Conservation (phyloP, 1,140 invertebrate genomes). For the Oryzaephilus surinamensis region DNA sequence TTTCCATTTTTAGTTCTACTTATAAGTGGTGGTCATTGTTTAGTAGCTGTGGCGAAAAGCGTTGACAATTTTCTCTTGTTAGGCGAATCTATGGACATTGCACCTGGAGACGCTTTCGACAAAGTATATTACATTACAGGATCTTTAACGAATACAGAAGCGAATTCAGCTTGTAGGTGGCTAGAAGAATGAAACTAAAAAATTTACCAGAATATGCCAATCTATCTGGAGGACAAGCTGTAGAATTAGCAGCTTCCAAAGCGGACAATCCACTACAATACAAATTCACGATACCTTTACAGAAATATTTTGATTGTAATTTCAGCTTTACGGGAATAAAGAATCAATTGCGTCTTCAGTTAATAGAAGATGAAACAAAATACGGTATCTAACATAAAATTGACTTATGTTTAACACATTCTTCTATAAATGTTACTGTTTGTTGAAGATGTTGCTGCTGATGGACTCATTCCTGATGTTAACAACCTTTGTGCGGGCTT, state of each 20-base stretch:
- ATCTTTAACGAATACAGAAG: background rate
- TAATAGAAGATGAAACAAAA: slow-evolving; percentile 48
- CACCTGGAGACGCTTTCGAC: slow-evolving; percentile 86
- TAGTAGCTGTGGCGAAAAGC: slow-evolving; percentile 66
- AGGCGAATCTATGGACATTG: slow-evolving; percentile 69
- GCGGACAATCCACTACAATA: slow-evolving; percentile 57
- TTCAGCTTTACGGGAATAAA: slow-evolving; percentile 78
- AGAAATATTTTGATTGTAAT: slow-evolving; percentile 57
- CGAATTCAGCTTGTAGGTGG: slow-evolving; percentile 50
- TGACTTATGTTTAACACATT: background rate
- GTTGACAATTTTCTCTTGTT: slow-evolving; percentile 70
- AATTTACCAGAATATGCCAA: slow-evolving; percentile 63
- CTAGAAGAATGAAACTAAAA: slow-evolving; percentile 72
- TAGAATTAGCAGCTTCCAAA: slow-evolving; percentile 67
- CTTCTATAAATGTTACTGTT: slow-evolving; percentile 1
- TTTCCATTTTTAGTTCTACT: slow-evolving; percentile 87
- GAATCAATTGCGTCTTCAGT: slow-evolving; percentile 40
- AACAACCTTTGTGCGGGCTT: slow-evolving; percentile 79
- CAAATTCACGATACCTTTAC: slow-evolving; percentile 51
- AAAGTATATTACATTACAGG: slow-evolving; percentile 47
- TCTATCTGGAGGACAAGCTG: slow-evolving; percentile 70
- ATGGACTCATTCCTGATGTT: slow-evolving; percentile 66
- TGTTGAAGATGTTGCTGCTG: slow-evolving; percentile 38
- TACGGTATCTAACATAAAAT: slow-evolving; percentile 38
- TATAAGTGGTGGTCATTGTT: slow-evolving; percentile 86